Conservation (phyloP, 2,888 invertebrate genomes). For the Acanthoscelides obtectus region DNA sequence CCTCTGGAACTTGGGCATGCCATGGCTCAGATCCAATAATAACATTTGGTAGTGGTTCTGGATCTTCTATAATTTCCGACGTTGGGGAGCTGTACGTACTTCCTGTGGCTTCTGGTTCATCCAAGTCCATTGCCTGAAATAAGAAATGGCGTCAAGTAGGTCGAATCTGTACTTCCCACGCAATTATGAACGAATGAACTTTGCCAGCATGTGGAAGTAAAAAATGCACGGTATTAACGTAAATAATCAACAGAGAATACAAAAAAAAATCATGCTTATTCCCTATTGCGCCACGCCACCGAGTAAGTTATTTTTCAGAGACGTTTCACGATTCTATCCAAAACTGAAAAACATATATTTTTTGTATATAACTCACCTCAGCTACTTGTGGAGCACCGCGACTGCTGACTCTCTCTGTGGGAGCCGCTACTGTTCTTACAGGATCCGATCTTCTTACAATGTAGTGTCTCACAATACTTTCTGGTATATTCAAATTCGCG, state of each 20-base stretch:
- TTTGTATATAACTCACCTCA: constrained; percentile 22
- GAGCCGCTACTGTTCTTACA: constrained; percentile 9
- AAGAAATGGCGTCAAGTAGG: no score
- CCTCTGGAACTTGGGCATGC: constrained; percentile 59
- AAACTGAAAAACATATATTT: no score
- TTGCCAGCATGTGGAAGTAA: no score
- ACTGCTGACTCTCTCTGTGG: constrained; percentile 4
- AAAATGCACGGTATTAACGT: no score
- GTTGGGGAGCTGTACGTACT: constrained; percentile 22
- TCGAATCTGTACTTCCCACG: no score
- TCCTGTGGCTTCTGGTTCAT: constrained; percentile 35
- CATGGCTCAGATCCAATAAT: constrained; percentile 56
- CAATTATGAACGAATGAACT: no score
- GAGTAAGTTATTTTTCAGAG: no score
- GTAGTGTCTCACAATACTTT: constrained; percentile 37
- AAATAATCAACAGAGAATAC: no score
- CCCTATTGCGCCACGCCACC: no score
- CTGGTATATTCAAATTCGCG: constrained; percentile 34
- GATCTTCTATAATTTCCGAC: constrained; percentile 30
- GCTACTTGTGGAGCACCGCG: constrained; percentile 14
- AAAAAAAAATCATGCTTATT: no score
- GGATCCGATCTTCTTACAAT: constrained; percentile 35
- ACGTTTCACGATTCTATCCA: no score
- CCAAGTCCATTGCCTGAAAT: constrained; percentile 53
- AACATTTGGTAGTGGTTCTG: constrained; percentile 50